These are phyloP conservation scores for Drepana falcataria DNA, from an alignment of 2,888 invertebrate species.

Conservation along the genomic window DNA sequence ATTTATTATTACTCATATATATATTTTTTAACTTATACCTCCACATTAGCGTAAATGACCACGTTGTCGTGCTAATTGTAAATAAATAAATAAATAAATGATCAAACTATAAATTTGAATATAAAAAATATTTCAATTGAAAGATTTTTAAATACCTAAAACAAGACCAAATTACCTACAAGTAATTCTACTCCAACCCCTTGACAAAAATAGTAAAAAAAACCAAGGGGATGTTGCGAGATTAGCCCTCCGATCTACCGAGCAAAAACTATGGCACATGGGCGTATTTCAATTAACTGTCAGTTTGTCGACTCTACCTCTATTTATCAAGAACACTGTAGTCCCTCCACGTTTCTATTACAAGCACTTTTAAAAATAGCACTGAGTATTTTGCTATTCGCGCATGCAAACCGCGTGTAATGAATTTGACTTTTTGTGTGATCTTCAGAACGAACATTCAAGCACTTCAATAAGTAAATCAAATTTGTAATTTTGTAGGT, in stretches of 20 bases:
- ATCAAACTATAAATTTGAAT: too few relatives aligned
- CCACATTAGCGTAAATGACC: too few relatives aligned
- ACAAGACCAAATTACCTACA: neutral
- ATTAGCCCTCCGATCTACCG: constrained; percentile 63
- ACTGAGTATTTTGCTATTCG: constrained; percentile 4
- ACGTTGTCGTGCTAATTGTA: too few relatives aligned
- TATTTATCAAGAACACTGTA: constrained; percentile 36
- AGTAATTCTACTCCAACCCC: constrained; percentile 44
- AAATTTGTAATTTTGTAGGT: too few relatives aligned
- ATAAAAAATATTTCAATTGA: too few relatives aligned
- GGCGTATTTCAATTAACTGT: constrained; percentile 77
- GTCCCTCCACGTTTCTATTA: constrained; percentile 6
- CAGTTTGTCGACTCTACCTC: constrained; percentile 70
- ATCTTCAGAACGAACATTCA: too few relatives aligned
- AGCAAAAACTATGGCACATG: constrained; percentile 72
- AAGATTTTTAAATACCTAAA: neutral
- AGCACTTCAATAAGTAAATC: too few relatives aligned
- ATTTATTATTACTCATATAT: too few relatives aligned
- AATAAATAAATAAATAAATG: too few relatives aligned
- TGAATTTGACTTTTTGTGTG: too few relatives aligned
- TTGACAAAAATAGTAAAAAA: constrained; percentile 48
- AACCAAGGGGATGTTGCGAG: constrained; percentile 50
- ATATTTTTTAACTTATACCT: too few relatives aligned
- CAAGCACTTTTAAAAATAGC: constrained; percentile 13
- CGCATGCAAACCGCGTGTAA: neutral